Percentiles rank a stretch among this genome's conserved stretches.
phyloP scores from a whole-genome alignment of 2,113 vertebrate species.

The Apteryx owenii region DNA sequence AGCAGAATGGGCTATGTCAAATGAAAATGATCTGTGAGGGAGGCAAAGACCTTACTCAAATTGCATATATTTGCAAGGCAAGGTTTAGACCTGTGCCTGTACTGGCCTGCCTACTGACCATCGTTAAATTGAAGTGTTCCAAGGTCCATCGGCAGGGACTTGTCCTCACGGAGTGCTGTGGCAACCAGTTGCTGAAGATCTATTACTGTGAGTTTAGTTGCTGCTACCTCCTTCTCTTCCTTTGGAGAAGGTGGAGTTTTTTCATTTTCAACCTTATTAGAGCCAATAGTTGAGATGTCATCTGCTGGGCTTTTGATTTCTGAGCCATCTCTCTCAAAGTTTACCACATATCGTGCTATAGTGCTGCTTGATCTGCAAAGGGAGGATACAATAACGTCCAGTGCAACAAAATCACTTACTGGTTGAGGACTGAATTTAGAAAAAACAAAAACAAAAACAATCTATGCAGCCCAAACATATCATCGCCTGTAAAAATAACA shows the following conservation, averaged over 20 bases:
- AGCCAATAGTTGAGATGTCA: constrained; percentile 74
- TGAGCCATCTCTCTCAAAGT: constrained; percentile 80
- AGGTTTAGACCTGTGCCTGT: not conserved
- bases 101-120: constrained; percentile 58
- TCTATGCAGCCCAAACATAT: not conserved
- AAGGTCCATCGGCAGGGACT: constrained; percentile 82
- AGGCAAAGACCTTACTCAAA: not conserved
- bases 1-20: not conserved
- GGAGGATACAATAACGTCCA: not conserved
- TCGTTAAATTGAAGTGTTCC: constrained; percentile 83
- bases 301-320: constrained; percentile 58
- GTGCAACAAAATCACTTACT: not conserved
- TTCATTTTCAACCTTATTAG: constrained; percentile 74
- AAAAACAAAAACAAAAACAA: not conserved
- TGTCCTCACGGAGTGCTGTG: constrained; percentile 82
- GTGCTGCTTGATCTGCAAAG: constrained; percentile 80
- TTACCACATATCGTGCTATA: constrained; percentile 79
- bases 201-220: constrained; percentile 36
- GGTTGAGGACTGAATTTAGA: not conserved
- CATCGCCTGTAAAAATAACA: not conserved
- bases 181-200: constrained; percentile 83
- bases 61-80: not conserved
- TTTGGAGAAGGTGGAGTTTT: constrained; percentile 24
- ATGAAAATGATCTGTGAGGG: not conserved
- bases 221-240: constrained; percentile 63